Evolutionary conservation across 2,797 vertebrate species (phyloP).

Genomic region (Mus caroli): DNA sequence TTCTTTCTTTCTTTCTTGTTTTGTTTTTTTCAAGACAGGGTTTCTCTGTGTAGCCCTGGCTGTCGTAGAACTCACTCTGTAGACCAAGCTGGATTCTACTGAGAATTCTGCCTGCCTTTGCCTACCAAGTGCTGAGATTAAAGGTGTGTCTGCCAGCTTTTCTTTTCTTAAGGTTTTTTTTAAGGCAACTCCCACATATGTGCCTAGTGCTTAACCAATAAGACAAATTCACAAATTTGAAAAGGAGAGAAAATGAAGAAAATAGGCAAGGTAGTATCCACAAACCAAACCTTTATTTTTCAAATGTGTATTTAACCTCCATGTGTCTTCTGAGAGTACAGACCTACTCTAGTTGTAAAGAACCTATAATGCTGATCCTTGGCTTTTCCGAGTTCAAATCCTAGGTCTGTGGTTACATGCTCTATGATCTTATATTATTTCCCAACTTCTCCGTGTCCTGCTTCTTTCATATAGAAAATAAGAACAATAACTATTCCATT

Average conservation of each 20-base stretch:
- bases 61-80: no score
- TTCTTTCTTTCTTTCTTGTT: no score
- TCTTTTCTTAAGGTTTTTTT: not conserved
- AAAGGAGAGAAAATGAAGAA: not conserved
- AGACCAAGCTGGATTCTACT: no score
- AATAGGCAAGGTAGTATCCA: not conserved
- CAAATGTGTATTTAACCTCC: not conserved
- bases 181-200: not conserved
- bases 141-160: not conserved
- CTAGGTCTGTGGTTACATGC: not conserved
- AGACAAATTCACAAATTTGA: not conserved
- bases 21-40: no score
- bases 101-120: no score
- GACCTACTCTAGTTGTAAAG: not conserved
- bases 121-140: no score
- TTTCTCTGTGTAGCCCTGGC: no score
- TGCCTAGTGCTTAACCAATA: not conserved
- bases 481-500: not conserved
- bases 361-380: no score
- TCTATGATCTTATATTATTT: not conserved
- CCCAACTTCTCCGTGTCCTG: not conserved
- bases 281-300: constrained; percentile 16
- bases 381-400: not conserved
- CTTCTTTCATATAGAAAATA: constrained; percentile 11
- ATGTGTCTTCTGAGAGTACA: not conserved